These are phyloP conservation scores for Xiphias gladius DNA, from an alignment of 2,113 vertebrate species.

Conservation along the genomic window DNA sequence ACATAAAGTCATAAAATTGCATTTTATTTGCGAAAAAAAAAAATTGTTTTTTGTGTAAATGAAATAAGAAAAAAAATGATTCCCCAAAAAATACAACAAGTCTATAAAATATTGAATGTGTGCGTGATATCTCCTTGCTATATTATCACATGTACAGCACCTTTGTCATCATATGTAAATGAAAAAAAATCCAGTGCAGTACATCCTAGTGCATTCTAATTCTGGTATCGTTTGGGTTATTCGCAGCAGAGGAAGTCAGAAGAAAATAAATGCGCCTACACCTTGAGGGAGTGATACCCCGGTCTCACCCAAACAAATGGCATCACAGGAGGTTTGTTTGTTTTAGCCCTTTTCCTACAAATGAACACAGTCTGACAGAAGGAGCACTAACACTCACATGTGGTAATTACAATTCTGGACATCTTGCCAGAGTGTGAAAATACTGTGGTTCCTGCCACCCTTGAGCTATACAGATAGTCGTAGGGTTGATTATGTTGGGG, in stretches of 20 bases:
- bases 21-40: background rate
- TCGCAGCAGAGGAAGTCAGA: slow-evolving; percentile 28
- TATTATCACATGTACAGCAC: too few species aligned
- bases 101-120: too few species aligned
- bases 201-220: background rate
- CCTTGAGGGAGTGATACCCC: slow-evolving; percentile 30
- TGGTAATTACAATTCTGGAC: slow-evolving; percentile 25
- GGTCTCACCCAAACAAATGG: slow-evolving; percentile 66
- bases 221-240: background rate
- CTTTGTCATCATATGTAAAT: too few species aligned
- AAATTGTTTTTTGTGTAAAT: too few species aligned
- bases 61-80: too few species aligned
- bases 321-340: slow-evolving; percentile 74
- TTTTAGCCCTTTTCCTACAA: background rate
- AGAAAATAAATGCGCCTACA: slow-evolving; percentile 53
- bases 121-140: background rate
- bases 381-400: slow-evolving; percentile 14
- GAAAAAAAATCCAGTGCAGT: too few species aligned
- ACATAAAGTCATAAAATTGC: background rate
- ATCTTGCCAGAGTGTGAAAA: slow-evolving; percentile 60
- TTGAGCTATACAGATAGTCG: slow-evolving; percentile 29
- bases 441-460: background rate
- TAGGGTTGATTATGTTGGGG: background rate
- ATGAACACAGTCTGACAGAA: background rate
- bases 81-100: too few species aligned